These are phyloP conservation scores for Melieria omissa DNA, from an alignment of 2,888 invertebrate species.

Conservation along the genomic window DNA sequence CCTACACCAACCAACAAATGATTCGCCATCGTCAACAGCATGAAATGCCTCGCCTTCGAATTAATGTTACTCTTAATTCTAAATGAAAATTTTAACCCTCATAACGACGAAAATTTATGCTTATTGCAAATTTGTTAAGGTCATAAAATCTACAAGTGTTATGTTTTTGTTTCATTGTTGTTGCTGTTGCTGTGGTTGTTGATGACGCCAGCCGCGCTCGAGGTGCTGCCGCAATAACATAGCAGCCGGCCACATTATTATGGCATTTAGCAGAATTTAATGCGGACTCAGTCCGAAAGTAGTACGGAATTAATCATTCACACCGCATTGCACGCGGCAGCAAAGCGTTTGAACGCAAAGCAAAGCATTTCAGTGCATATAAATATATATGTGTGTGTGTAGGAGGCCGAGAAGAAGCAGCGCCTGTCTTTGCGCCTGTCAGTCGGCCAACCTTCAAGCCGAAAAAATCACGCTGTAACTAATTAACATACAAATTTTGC, in stretches of 20 bases:
- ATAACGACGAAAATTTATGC: conserved; percentile 28
- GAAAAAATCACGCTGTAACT: conserved; percentile 56
- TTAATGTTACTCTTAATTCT: conserved; percentile 21
- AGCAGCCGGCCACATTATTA: conserved; percentile 52
- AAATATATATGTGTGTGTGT: conserved; percentile 1
- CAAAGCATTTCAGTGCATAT: background rate
- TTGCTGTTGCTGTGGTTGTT: background rate
- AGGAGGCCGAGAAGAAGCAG: background rate
- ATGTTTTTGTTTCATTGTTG: background rate
- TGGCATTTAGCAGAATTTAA: conserved; percentile 61
- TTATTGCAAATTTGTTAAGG: conserved; percentile 38
- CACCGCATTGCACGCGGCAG: conserved; percentile 36
- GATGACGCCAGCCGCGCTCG: background rate
- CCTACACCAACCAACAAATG: conserved; percentile 7
- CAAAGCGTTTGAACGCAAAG: background rate
- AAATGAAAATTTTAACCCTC: conserved; percentile 21
- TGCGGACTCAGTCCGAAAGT: conserved; percentile 43
- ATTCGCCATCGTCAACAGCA: background rate
- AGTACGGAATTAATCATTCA: conserved; percentile 57
- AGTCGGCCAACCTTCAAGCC: conserved; percentile 49
- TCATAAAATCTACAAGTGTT: conserved; percentile 26
- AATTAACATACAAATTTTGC: conserved; percentile 50
- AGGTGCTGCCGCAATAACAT: background rate
- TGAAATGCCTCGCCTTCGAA: conserved; percentile 16
- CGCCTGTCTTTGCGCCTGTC: conserved; percentile 9